Evolutionary conservation across 2,113 vertebrate genomes (phyloP).

Genomic region (Oxyura jamaicensis): DNA sequence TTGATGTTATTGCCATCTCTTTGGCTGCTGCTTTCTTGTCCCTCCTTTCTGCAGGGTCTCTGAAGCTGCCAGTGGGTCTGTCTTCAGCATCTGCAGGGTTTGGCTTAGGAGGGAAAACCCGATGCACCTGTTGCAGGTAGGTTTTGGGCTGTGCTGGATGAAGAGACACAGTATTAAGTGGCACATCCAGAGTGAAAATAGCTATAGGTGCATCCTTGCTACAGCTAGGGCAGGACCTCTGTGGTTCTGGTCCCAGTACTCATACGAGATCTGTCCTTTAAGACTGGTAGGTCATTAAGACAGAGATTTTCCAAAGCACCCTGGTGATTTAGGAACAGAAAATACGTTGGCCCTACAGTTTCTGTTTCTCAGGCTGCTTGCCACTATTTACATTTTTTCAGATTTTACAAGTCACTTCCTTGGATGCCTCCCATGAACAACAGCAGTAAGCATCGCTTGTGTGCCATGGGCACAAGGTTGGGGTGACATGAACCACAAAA

Average conservation of each 20-base stretch:
- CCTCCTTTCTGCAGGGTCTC: not conserved
- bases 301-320: not conserved
- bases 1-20: not conserved
- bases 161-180: not conserved
- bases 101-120: not conserved
- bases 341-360: not conserved
- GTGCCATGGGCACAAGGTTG: not conserved
- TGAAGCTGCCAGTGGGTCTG: not conserved
- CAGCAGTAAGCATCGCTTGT: not conserved
- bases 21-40: not conserved
- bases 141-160: not conserved
- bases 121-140: not conserved
- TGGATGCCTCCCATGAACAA: not conserved
- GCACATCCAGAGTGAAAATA: not conserved
- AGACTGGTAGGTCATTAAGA: not conserved
- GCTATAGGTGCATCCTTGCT: not conserved
- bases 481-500: not conserved
- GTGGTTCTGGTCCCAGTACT: not conserved
- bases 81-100: not conserved
- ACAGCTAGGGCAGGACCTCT: accelerated
- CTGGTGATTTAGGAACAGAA: not conserved
- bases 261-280: not conserved
- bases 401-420: not conserved
- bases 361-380: not conserved
- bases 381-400: not conserved